phyloP scores from a whole-genome alignment of 2,888 invertebrate genomes.

The Litoditis marina region DNA sequence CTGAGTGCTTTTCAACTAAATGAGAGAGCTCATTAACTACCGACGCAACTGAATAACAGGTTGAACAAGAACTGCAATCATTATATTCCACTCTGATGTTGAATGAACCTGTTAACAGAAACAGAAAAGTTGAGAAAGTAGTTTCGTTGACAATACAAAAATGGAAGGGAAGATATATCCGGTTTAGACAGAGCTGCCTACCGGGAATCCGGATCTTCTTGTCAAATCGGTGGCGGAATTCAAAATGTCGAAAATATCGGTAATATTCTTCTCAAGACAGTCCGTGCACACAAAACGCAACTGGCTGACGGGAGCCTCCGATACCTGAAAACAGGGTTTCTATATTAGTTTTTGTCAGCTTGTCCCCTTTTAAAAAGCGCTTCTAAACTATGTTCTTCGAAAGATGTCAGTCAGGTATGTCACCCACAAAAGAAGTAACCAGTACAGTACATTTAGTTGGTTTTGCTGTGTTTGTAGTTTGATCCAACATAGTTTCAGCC shows the following conservation, averaged over 20 bases:
- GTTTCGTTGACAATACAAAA: no score
- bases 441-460: neutral
- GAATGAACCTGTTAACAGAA: no score
- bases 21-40: no score
- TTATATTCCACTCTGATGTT: no score
- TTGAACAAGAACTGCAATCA: no score
- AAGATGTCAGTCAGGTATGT: neutral
- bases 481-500: neutral
- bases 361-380: neutral
- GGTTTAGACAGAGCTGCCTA: conserved; percentile 29
- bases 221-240: conserved; percentile 59
- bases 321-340: conserved; percentile 38
- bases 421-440: no score
- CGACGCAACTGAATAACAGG: no score
- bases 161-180: neutral
- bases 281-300: conserved; percentile 59
- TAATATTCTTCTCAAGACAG: conserved; percentile 58
- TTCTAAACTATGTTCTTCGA: neutral
- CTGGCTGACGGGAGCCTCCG: conserved; percentile 56
- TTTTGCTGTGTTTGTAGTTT: neutral
- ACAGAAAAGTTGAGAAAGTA: no score
- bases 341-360: no score
- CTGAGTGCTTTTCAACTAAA: no score
- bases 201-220: conserved; percentile 58
- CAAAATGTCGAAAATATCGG: conserved; percentile 58